These are phyloP conservation scores for Mizuhopecten yessoensis DNA, from an alignment of 1,140 invertebrate genomes.

Conservation along the genomic window DNA sequence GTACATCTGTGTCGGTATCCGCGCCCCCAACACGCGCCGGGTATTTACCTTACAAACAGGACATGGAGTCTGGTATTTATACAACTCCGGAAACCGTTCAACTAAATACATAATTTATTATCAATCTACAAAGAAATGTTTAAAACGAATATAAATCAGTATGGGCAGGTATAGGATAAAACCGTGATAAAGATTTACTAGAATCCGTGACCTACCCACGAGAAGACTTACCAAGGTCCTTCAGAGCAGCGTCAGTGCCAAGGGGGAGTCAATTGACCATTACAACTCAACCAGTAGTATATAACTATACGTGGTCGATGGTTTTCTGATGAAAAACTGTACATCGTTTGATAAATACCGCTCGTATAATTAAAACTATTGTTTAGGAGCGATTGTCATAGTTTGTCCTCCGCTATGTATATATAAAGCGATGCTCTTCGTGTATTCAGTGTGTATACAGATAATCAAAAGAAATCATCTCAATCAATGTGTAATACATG, in stretches of 20 bases:
- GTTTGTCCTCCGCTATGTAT: no score
- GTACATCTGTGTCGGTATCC: neutral
- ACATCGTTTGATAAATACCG: no score
- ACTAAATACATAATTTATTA: neutral
- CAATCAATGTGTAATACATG: no score
- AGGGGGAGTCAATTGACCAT: no score
- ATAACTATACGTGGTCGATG: no score
- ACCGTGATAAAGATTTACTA: neutral
- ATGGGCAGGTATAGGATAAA: neutral
- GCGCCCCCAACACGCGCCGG: neutral
- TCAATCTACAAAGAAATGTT: slow-evolving; percentile 10
- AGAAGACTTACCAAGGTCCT: neutral
- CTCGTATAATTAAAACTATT: no score
- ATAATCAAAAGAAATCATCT: no score
- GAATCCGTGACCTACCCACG: neutral
- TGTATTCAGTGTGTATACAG: no score
- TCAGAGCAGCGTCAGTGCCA: neutral
- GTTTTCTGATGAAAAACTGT: no score
- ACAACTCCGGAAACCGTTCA: slow-evolving; percentile 7
- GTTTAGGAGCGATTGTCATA: no score
- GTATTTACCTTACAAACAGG: neutral
- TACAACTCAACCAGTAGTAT: no score
- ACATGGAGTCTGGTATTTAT: neutral
- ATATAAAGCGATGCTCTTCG: no score
- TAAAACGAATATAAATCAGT: neutral